Evolutionary conservation across 2,113 vertebrate species (phyloP).

Genomic region (Phrynosoma platyrhinos): DNA sequence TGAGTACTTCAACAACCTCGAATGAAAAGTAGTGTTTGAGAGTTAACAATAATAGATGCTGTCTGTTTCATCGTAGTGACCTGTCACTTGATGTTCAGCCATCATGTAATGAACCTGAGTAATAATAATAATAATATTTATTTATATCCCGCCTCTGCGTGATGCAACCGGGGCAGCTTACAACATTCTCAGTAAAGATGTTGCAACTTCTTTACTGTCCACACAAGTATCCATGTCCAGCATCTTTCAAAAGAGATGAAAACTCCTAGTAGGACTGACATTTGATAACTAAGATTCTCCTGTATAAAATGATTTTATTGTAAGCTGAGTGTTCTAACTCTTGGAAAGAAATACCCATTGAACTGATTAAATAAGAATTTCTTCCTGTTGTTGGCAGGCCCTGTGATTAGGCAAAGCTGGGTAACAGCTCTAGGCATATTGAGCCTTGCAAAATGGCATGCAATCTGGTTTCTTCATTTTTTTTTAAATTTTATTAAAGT

Average conservation of each 20-base stretch:
- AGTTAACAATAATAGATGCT: background rate
- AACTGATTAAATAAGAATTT: background rate
- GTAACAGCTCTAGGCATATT: too few species aligned
- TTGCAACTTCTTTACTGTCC: background rate
- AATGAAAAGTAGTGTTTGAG: slow-evolving; percentile 2
- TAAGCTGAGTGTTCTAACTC: too few species aligned
- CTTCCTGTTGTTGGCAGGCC: background rate
- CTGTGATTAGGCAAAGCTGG: too few species aligned
- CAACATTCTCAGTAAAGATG: background rate
- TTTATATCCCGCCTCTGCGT: background rate
- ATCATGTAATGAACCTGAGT: background rate
- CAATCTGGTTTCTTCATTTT: too few species aligned
- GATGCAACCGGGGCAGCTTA: too few species aligned
- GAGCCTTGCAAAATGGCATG: too few species aligned
- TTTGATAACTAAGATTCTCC: background rate
- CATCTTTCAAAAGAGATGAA: background rate
- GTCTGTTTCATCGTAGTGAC: background rate
- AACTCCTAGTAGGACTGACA: background rate
- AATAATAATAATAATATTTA: too few species aligned
- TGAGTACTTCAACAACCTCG: background rate
- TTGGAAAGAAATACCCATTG: too few species aligned
- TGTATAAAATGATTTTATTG: too few species aligned
- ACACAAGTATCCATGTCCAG: background rate
- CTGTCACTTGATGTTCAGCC: background rate
- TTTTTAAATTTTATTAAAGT: too few species aligned